Base-by-base conservation (phyloP, 2,888 invertebrate species). In the Globia sparganii region DNA sequence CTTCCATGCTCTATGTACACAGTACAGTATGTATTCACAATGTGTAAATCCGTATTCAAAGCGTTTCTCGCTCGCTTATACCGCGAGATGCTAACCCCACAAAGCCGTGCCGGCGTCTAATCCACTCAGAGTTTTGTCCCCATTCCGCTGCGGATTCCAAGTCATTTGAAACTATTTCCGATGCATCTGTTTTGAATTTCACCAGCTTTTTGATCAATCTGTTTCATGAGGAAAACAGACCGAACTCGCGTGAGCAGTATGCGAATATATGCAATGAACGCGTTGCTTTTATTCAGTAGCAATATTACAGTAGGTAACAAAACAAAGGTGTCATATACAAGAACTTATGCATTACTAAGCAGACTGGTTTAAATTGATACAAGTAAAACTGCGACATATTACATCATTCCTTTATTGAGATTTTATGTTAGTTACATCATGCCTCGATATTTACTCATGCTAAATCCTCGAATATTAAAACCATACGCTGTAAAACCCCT, bases 171-270 rank as follows among this genome's bases (percentile, higher is more conserved):
- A 87, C 83, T 83, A 80, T 84, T 80, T 83, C 76, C 83, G 86
- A 82, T 87, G 85, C 87, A 84, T 73, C 84, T 86, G 76, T 77
- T 88, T 87, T 79, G 82, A 84, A 88, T 87, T 85, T 87, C 77
- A 81, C 72, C 62, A 56, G 72, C 40, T 68, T 76, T 74, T 73
- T 78, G 68, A 83, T 83, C 80, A 88, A 81, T 79, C 81, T 73
- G 77, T 75, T 66, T 81, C 68, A 46, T 66, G 67, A 61, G 56
- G 68, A 59, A 76, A 83, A 83, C 66, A 64, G 65, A 66, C 58
- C 61, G 65, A 25, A 49, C 40, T 72, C 67, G 43, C 78, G 64
- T 65, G 53, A 4, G 53, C 43, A 37, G 1, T 66, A 56, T 66
- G 64, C 43, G 68, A 76, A 85, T 74, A 43, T 75, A 72, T 77